Percentiles rank a stretch among this genome's conserved stretches.
Evolutionary conservation across 2,888 invertebrate genomes (phyloP).

Genomic region (Iselma pallidipennis): DNA sequence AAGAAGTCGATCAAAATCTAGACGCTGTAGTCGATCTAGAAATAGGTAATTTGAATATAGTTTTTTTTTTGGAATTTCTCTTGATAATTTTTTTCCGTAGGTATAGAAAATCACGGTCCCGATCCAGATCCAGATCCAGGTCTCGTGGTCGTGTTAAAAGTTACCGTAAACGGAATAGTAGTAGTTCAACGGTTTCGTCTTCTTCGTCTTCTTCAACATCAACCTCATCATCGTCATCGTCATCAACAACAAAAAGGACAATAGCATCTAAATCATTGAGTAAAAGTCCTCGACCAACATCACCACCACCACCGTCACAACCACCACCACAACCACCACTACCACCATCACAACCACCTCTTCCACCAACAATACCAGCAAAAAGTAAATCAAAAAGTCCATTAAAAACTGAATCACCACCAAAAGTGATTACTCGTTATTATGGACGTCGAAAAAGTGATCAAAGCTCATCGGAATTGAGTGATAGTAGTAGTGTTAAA

Average conservation of each 20-base stretch:
- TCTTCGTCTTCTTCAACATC: slow-evolving; percentile 31
- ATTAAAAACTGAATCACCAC: slow-evolving; percentile 39
- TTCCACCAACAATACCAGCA: background rate
- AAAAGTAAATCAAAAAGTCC: slow-evolving; percentile 26
- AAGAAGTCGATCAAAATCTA: slow-evolving; percentile 37
- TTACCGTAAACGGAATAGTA: slow-evolving; percentile 15
- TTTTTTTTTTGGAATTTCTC: slow-evolving; percentile 19
- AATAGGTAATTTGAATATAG: slow-evolving; percentile 19
- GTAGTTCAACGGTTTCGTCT: slow-evolving; percentile 26
- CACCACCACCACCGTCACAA: background rate
- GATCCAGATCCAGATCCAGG: too few species aligned
- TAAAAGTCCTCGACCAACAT: background rate
- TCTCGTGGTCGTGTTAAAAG: slow-evolving; percentile 29
- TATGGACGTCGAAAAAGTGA: slow-evolving; percentile 63
- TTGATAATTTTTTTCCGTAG: background rate
- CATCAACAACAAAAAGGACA: slow-evolving; percentile 2
- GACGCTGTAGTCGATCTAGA: slow-evolving; percentile 39
- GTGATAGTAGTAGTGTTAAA: slow-evolving; percentile 46
- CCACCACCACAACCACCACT: background rate
- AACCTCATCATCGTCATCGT: background rate
- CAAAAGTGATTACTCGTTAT: slow-evolving; percentile 58
- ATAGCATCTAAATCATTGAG: background rate
- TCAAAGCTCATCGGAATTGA: slow-evolving; percentile 58
- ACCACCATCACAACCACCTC: background rate
- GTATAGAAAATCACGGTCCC: slow-evolving; percentile 33